Percentiles rank a stretch among this genome's conserved stretches.
phyloP scores from a whole-genome alignment of 2,888 invertebrate species.

The Fragum fragum region DNA sequence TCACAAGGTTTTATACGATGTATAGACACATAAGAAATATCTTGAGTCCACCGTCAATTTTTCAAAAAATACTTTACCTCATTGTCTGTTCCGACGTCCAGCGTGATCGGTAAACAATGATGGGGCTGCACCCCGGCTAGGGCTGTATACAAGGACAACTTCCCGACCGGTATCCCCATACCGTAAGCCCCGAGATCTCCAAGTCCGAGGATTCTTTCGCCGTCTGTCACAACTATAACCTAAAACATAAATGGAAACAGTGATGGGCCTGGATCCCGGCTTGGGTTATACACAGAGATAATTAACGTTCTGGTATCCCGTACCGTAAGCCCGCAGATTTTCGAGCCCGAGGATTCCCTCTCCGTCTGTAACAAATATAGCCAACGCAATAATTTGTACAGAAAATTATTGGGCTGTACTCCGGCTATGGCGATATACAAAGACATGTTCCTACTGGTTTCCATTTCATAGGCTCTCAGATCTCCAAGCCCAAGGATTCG shows the following conservation, averaged over 20 bases:
- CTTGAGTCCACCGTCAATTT: no score
- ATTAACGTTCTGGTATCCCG: constrained; percentile 99
- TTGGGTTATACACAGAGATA: constrained; percentile 98
- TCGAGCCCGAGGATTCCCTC: constrained; percentile 99
- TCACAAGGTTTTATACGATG: no score
- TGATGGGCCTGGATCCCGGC: constrained; percentile 98
- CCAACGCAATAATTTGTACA: no score
- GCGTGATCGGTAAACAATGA: constrained; percentile 96
- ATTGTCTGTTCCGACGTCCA: constrained; percentile 98
- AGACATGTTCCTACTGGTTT: constrained; percentile 98
- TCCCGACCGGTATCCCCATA: constrained; percentile 90
- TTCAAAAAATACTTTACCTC: constrained; percentile 88
- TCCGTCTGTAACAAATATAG: no score
- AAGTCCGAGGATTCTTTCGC: constrained; percentile 98
- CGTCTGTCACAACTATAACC: constrained; percentile 96
- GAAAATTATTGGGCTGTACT: constrained; percentile 97
- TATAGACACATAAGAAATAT: no score
- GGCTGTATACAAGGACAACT: constrained; percentile 95
- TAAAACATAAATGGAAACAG: constrained; percentile 93
- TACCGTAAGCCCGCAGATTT: constrained; percentile 98
- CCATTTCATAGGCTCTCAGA: constrained; percentile 99
- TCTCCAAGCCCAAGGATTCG: constrained; percentile 99
- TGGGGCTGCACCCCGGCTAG: constrained; percentile 98
- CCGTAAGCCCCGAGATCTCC: constrained; percentile 99
- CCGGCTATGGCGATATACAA: constrained; percentile 99